Evolutionary conservation across 2,888 invertebrate species (phyloP), one percentile per base, ranked within the genome.

Genomic region (Shargacucullia verbasci): DNA sequence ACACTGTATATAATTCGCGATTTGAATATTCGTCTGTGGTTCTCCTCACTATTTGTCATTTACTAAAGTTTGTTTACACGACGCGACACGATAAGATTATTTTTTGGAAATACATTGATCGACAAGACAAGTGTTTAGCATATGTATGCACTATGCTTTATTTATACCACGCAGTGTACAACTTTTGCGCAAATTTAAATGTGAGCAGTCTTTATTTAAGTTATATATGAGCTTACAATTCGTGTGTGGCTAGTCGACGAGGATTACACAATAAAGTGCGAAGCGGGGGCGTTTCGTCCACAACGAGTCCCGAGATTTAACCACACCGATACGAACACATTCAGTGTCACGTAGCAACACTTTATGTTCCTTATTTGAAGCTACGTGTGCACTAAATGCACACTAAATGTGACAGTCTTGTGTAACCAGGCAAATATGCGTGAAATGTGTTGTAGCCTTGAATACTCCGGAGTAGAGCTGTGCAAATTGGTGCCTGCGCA

Each of bases 201-300:
- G 33, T 38, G 13, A 11, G 14, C 8, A 12, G 14, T 4, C 29
- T 35, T 15, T 25, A 20, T 34, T 12, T n/a, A n/a, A n/a, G 20
- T 8, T 6, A 15, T 13, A 0, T 33, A 33, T 3, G 13, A 35
- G 20, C 4, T 29, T 14, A 34, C 11, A 38, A 44, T 38, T 44
- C 39, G 39, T 49, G 27, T 35, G 49, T 60, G 15, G 56, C 37
- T 43, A n/a, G 44, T 50, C 9, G 46, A 35, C 13, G 13, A 50
- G 48, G 60, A 48, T 52, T 33, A 58, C 39, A 62, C 46, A 64
- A 49, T n/a, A 70, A 67, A 71, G 59, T 71, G 62, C 56, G 46
- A 56, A 66, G 67, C 62, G 69, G 59, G 59, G 72, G 67, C 75
- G 70, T 45, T 63, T 61, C 56, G 65, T 65, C 62, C 43, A 45